Evolutionary conservation across 1,140 invertebrate species (phyloP).

Genomic region (Drosophila dunni): DNA sequence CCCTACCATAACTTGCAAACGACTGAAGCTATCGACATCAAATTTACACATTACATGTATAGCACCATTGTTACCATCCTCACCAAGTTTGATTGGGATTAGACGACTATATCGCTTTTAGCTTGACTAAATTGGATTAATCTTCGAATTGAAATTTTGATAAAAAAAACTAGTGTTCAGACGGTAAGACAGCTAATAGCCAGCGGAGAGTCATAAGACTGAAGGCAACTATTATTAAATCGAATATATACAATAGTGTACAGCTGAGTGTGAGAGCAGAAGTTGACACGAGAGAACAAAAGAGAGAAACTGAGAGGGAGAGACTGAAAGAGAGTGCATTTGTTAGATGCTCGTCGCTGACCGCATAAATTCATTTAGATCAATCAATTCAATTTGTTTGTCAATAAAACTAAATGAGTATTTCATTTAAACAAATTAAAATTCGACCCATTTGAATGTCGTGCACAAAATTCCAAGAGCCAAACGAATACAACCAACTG

Average conservation of each 20-base stretch:
- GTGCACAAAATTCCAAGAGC: slow-evolving; percentile 60
- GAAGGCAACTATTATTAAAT: not conserved
- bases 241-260: not conserved
- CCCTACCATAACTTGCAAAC: too few species aligned
- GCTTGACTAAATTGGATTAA: too few species aligned
- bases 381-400: slow-evolving; percentile 85
- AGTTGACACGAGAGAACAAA: too few species aligned
- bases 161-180: too few species aligned
- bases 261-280: not conserved
- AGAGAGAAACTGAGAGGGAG: not conserved
- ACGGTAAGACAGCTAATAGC: too few species aligned
- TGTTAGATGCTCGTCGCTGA: slow-evolving; percentile 53
- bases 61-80: too few species aligned
- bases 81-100: too few species aligned
- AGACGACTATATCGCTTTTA: too few species aligned
- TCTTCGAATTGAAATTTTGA: too few species aligned
- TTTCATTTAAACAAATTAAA: slow-evolving; percentile 84
- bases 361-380: slow-evolving; percentile 85
- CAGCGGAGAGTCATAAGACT: too few species aligned
- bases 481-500: slow-evolving; percentile 23
- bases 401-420: slow-evolving; percentile 84
- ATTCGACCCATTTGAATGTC: slow-evolving; percentile 80
- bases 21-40: too few species aligned
- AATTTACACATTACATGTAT: too few species aligned
- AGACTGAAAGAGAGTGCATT: not conserved